These are phyloP conservation scores for Hemibagrus wyckioides DNA, from an alignment of 2,113 vertebrate species.

Conservation along the genomic window DNA sequence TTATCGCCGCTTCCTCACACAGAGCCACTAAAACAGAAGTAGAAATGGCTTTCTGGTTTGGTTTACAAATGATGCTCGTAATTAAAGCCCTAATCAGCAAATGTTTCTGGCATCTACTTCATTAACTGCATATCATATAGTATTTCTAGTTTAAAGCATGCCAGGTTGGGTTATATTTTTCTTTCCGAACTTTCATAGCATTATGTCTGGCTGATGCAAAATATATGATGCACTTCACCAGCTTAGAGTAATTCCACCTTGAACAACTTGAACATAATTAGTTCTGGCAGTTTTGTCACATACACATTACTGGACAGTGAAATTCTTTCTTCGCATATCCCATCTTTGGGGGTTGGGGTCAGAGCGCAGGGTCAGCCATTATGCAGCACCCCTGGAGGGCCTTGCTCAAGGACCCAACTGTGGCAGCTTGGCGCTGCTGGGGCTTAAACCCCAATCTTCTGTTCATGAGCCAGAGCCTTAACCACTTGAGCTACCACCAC, in stretches of 20 bases:
- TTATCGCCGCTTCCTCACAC: conserved; percentile 35
- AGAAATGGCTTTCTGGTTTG: conserved; percentile 55
- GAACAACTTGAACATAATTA: no score
- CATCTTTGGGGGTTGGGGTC: no score
- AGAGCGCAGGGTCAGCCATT: no score
- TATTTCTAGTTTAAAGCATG: background rate
- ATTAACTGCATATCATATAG: conserved; percentile 63
- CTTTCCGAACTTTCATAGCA: background rate
- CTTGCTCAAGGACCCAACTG: no score
- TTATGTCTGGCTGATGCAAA: background rate
- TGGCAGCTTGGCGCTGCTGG: no score
- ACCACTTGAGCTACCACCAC: no score
- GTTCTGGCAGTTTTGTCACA: no score
- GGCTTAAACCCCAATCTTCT: no score
- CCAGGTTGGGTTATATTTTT: background rate
- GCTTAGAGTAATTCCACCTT: background rate
- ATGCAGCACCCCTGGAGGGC: no score
- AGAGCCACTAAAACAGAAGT: conserved; percentile 59
- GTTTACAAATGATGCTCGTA: conserved; percentile 68
- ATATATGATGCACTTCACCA: background rate
- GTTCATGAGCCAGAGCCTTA: no score
- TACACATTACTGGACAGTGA: no score
- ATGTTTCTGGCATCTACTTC: conserved; percentile 56
- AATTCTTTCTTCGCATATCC: no score
- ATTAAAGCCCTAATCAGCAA: conserved; percentile 69